Evolutionary conservation across 2,888 invertebrate species (phyloP).

Genomic region (Microplitis deprimator): DNA sequence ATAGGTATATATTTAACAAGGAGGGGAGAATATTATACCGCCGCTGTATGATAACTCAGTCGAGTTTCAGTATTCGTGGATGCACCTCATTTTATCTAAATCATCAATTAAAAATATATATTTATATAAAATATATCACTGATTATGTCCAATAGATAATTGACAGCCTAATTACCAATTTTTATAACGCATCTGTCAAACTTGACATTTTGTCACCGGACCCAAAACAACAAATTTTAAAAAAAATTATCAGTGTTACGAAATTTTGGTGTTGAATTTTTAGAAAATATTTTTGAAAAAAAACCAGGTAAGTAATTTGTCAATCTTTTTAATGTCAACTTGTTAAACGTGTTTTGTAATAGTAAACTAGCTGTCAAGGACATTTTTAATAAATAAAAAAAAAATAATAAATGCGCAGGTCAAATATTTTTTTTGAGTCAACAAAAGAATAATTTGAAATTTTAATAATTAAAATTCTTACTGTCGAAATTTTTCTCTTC

Average conservation of each 20-base stretch:
- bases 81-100: not conserved
- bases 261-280: not conserved
- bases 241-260: not conserved
- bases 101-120: not conserved
- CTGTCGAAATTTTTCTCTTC: slow-evolving; percentile 1
- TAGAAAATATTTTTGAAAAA: not conserved
- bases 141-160: no score
- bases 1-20: slow-evolving; percentile 9
- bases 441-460: not conserved
- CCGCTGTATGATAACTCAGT: not conserved
- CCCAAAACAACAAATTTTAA: not conserved
- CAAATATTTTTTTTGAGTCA: not conserved
- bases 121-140: not conserved
- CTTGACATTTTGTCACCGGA: not conserved
- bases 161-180: no score
- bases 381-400: not conserved
- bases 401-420: not conserved
- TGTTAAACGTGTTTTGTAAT: not conserved
- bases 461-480: not conserved
- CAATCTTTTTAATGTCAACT: not conserved
- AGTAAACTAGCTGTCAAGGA: not conserved
- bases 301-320: not conserved
- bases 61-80: not conserved
- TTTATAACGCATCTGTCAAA: no score
- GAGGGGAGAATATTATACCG: not conserved